These are phyloP conservation scores for Chloroceryle amazona DNA, from an alignment of 2,797 vertebrate genomes.

Conservation along the genomic window DNA sequence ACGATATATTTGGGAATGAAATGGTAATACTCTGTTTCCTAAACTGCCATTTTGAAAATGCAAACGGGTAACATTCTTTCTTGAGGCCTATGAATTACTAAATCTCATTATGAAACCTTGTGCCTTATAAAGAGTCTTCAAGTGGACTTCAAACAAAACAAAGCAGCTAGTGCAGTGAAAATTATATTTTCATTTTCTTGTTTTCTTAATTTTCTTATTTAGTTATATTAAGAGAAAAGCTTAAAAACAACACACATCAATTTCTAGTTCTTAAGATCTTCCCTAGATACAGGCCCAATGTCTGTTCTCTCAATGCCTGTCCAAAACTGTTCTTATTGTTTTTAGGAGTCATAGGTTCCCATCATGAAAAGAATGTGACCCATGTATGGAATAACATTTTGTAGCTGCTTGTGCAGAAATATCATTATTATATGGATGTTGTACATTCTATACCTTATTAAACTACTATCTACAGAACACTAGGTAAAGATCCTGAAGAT, in stretches of 20 bases:
- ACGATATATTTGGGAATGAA: neutral
- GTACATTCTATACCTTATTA: neutral
- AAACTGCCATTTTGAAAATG: neutral
- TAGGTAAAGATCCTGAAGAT: neutral
- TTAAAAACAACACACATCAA: rapidly evolving
- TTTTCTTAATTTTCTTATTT: neutral
- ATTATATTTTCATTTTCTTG: neutral
- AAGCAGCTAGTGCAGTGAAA: neutral
- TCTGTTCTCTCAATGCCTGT: neutral
- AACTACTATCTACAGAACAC: neutral
- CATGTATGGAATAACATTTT: neutral
- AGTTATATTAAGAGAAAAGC: neutral
- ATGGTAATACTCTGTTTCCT: neutral
- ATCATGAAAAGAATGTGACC: neutral
- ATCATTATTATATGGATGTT: neutral
- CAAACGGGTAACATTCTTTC: neutral
- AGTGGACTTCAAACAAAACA: neutral
- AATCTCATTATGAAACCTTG: neutral
- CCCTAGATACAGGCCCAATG: neutral
- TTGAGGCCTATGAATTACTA: neutral
- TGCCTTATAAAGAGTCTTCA: neutral
- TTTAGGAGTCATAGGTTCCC: neutral
- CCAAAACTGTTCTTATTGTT: neutral
- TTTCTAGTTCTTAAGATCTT: neutral
- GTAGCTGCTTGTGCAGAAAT: neutral